Evolutionary conservation across 2,888 invertebrate genomes (phyloP).

Genomic region (Nipponacmea schrenckii): DNA sequence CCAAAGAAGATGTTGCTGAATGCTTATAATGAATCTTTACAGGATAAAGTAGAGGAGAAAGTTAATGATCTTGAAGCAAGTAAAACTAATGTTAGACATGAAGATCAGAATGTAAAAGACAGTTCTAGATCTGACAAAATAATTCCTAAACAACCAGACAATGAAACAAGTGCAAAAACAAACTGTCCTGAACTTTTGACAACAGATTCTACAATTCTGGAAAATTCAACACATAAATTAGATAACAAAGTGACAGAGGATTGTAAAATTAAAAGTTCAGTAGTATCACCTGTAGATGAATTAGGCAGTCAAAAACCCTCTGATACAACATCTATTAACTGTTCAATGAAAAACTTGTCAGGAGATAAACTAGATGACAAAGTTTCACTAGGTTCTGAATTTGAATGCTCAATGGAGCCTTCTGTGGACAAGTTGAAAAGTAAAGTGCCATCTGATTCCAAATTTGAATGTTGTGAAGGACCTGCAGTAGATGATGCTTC

Average conservation of each 20-base stretch:
- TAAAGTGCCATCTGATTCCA: background rate
- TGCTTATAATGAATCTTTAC: background rate
- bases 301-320: too few species aligned
- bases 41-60: background rate
- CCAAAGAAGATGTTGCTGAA: background rate
- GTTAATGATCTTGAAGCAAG: background rate
- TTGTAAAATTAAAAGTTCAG: background rate
- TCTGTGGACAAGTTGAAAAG: background rate
- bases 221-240: background rate
- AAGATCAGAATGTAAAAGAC: background rate
- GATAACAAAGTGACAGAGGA: background rate
- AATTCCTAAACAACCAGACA: background rate
- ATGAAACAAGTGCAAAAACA: background rate
- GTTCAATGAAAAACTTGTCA: too few species aligned
- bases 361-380: too few species aligned
- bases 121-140: background rate
- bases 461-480: background rate
- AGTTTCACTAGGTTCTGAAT: too few species aligned
- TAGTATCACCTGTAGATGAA: background rate
- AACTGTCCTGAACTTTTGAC: background rate
- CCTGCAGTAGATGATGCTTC: background rate
- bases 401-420: background rate
- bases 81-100: background rate
- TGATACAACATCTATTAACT: too few species aligned
- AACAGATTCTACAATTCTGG: background rate